phyloP scores from a whole-genome alignment of 2,888 invertebrate species.

The Meiosimyza decipiens region DNA sequence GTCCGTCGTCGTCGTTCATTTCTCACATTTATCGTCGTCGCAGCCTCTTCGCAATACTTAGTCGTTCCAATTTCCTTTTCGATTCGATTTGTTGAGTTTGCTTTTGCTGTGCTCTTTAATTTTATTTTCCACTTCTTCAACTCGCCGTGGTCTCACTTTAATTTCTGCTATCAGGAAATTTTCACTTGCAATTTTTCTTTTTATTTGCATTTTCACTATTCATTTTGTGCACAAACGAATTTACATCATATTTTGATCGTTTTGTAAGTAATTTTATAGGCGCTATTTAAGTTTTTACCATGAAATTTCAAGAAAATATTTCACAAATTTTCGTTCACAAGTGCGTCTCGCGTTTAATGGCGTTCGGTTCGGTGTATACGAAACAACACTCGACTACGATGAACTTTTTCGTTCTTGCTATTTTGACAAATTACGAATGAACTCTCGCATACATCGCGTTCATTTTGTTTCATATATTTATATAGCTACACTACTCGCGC shows the following conservation, averaged over 20 bases:
- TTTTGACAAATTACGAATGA: slow-evolving; percentile 48
- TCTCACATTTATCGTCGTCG: slow-evolving; percentile 26
- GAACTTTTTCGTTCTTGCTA: slow-evolving; percentile 48
- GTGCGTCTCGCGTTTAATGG: slow-evolving; percentile 60
- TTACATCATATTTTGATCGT: slow-evolving; percentile 47
- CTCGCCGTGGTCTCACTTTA: slow-evolving; percentile 56
- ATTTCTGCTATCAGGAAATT: slow-evolving; percentile 59
- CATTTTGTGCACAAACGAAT: slow-evolving; percentile 53
- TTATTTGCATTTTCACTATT: slow-evolving; percentile 60
- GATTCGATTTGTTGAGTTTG: slow-evolving; percentile 52
- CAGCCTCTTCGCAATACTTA: no score
- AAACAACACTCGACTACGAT: slow-evolving; percentile 24
- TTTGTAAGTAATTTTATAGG: slow-evolving; percentile 39
- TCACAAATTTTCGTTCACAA: slow-evolving; percentile 50
- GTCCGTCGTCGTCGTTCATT: slow-evolving; percentile 20
- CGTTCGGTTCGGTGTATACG: slow-evolving; percentile 46
- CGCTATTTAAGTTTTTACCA: slow-evolving; percentile 47
- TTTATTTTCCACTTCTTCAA: slow-evolving; percentile 52
- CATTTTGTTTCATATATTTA: slow-evolving; percentile 46
- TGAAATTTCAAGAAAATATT: slow-evolving; percentile 49
- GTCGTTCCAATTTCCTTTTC: slow-evolving; percentile 45
- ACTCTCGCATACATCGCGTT: slow-evolving; percentile 23
- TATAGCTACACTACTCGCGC: slow-evolving; percentile 44
- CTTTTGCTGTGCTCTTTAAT: slow-evolving; percentile 50
- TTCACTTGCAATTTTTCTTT: slow-evolving; percentile 55